A percentile compares a stretch with the other conserved stretches of the same genome.
These are phyloP conservation scores for Oreocharis arfaki DNA, from an alignment of 2,113 vertebrate genomes.

Conservation along the genomic window DNA sequence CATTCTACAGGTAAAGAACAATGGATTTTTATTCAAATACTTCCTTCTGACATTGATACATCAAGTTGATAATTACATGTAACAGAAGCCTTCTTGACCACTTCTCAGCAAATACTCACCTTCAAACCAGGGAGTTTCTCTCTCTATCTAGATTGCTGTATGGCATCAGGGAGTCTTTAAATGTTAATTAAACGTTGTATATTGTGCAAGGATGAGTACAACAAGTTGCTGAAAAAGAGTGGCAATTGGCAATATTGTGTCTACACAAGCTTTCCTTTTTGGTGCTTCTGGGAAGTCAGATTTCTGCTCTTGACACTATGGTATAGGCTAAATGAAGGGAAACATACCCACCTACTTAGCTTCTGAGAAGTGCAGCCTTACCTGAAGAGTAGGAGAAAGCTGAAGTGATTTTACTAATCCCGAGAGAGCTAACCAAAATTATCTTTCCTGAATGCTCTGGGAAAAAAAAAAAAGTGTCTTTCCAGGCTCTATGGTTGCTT, in stretches of 20 bases:
- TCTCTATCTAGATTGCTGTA: neutral
- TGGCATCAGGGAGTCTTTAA: neutral
- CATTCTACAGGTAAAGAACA: neutral
- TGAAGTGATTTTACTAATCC: neutral
- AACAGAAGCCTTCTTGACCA: neutral
- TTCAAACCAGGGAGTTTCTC: slow-evolving; percentile 1
- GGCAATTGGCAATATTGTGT: neutral
- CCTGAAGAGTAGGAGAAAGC: neutral
- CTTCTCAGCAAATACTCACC: neutral
- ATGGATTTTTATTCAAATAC: neutral
- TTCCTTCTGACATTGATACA: neutral
- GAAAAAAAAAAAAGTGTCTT: neutral
- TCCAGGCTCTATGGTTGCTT: neutral
- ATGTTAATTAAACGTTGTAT: neutral
- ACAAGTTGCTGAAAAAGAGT: neutral
- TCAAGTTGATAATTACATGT: neutral
- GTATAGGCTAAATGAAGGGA: neutral
- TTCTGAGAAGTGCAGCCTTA: neutral
- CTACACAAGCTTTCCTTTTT: neutral
- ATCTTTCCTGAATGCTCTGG: neutral
- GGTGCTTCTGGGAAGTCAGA: neutral
- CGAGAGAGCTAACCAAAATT: neutral
- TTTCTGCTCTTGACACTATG: neutral
- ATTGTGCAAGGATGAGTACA: neutral
- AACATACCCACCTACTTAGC: neutral